Evolutionary conservation across 2,888 invertebrate genomes (phyloP), one percentile per base, ranked within the genome.

Genomic region (Mimumesa dahlbomi): DNA sequence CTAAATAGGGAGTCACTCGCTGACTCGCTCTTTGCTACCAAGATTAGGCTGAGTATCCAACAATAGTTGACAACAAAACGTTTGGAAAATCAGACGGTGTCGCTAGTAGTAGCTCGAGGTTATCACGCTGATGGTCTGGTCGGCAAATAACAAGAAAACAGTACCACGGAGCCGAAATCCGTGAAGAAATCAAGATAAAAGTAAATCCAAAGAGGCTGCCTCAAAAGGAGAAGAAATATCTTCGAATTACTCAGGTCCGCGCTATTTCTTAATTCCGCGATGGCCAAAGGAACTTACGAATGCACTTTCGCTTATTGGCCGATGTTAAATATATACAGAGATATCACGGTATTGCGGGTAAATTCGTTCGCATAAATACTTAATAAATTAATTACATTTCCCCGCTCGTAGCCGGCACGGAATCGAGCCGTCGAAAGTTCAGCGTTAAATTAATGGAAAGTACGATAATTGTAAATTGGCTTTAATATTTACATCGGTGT

Each of bases 301-400:
- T 49, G 53, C 58, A 64, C 58, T 69, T 46, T 22, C 14, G 48
- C 38, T 68, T 43, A 43, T 59, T 59, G 58, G 31, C 13, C 14
- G 2, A 11, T 21, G 18, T 67, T 14, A 54, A 67, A 38, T 34
- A 25, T n/a, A n/a, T 34, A 43, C 22, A 45, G 40, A 29, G 11
- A 22, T 21, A n/a, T 14, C 7, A 3, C 6, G 46, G n/a, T 22
- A 38, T n/a, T 46, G 6, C 25, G 13, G 9, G 13, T 18, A 14
- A 11, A 2, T 18, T 14, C 9, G 9, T n/a, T 19, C 36, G 36
- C 1, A n/a, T 14, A 29, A 45, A 14, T 19, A 53, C 19, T 38
- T 34, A 43, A 43, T 16, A 36, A 53, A 45, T 36, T 36, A 36
- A 13, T 16, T 7, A 19, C 42, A 11, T 13, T 31, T 42, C n/a